Evolutionary conservation across 2,888 invertebrate genomes (phyloP).

Genomic region (Actias luna): DNA sequence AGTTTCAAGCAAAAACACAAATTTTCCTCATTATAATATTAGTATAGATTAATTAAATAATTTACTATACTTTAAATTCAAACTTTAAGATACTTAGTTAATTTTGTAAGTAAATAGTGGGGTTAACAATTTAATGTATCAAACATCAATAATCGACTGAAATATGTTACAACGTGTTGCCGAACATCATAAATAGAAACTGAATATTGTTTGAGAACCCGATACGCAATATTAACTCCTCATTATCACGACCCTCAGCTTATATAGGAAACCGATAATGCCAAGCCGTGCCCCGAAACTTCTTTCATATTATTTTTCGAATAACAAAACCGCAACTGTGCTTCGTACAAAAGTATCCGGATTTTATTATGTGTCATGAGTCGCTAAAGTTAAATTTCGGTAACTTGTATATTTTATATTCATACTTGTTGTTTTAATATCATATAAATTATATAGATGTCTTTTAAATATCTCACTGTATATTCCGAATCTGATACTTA

Average conservation of each 20-base stretch:
- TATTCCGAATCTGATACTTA: no score
- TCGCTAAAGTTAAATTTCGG: neutral
- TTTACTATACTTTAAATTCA: neutral
- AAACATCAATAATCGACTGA: neutral
- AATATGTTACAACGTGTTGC: constrained; percentile 17
- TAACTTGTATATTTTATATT: no score
- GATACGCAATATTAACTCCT: constrained; percentile 17
- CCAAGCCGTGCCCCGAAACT: neutral
- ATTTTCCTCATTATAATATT: no score
- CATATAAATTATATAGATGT: no score
- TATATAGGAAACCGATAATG: constrained; percentile 11
- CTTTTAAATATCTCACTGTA: no score
- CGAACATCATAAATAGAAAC: constrained; percentile 1
- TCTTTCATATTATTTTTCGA: constrained; percentile 4
- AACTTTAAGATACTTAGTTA: neutral
- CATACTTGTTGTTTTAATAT: no score
- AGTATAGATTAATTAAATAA: no score
- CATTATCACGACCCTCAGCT: constrained; percentile 12
- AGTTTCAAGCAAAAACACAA: no score
- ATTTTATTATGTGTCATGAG: neutral
- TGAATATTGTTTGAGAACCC: constrained; percentile 11
- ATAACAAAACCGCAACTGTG: constrained; percentile 2
- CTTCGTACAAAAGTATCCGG: neutral
- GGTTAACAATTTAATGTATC: neutral
- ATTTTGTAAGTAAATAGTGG: neutral